phyloP scores from a whole-genome alignment of 2,113 vertebrate genomes.

The Phalacrocorax pelagicus region DNA sequence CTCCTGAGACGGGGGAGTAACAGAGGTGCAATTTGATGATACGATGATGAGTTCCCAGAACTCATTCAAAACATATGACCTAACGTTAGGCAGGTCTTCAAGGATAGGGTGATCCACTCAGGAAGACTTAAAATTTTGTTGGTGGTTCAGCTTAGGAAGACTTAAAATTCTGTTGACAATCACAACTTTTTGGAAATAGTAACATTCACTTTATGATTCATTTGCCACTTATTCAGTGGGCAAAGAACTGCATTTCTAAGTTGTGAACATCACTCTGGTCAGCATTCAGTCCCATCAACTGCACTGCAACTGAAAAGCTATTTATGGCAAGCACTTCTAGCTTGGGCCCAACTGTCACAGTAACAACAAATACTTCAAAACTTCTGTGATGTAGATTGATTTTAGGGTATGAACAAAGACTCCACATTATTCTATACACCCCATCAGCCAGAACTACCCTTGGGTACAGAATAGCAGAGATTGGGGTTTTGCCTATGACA shows the following conservation, averaged over 20 bases:
- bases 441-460: background rate
- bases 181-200: background rate
- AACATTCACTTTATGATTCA: background rate
- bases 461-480: background rate
- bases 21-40: rapidly evolving
- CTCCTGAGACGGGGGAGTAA: background rate
- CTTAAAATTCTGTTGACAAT: background rate
- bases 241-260: background rate
- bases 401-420: background rate
- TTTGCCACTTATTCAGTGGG: background rate
- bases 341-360: background rate
- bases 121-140: background rate
- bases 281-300: background rate
- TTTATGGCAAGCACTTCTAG: background rate
- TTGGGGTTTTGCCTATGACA: background rate
- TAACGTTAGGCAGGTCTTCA: background rate
- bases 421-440: background rate
- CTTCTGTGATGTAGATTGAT: background rate
- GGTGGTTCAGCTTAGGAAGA: background rate
- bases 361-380: background rate
- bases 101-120: background rate
- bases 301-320: background rate
- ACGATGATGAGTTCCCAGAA: background rate
- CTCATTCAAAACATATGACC: background rate
- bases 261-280: background rate